Evolutionary conservation across 2,113 vertebrate species (phyloP).

Genomic region (Aldabrachelys gigantea): DNA sequence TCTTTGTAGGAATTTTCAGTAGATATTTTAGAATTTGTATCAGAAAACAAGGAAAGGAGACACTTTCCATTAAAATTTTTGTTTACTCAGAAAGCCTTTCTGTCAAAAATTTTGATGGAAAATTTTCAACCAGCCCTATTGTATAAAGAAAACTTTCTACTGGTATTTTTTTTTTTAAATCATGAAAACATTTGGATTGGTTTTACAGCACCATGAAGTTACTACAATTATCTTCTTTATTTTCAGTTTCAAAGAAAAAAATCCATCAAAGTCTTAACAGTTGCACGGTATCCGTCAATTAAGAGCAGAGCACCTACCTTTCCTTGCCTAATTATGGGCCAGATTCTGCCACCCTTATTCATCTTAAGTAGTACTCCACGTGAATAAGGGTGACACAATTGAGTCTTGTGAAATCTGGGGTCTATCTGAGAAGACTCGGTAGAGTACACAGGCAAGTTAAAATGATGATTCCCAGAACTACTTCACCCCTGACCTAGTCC

Average conservation of each 20-base stretch:
- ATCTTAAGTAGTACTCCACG: background rate
- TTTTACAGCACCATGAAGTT: background rate
- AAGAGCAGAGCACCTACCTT: background rate
- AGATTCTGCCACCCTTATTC: background rate
- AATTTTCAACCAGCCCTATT: background rate
- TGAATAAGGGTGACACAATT: background rate
- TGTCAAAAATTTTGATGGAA: background rate
- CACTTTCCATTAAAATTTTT: background rate
- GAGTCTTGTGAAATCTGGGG: too few relatives aligned
- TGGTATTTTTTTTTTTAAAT: background rate
- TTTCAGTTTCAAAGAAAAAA: constrained; percentile 10
- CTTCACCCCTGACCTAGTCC: background rate
- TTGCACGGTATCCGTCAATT: background rate
- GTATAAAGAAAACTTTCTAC: background rate
- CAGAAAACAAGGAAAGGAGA: background rate
- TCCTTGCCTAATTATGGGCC: background rate
- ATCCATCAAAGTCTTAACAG: background rate
- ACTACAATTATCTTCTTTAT: background rate
- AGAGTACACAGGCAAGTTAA: background rate
- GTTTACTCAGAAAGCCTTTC: background rate
- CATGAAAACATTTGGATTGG: background rate
- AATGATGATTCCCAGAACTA: background rate
- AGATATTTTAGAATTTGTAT: background rate
- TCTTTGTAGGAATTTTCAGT: background rate
- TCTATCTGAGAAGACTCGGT: background rate